These are phyloP conservation scores for Pristis pectinata DNA, from an alignment of 2,797 vertebrate species.

Conservation along the genomic window DNA sequence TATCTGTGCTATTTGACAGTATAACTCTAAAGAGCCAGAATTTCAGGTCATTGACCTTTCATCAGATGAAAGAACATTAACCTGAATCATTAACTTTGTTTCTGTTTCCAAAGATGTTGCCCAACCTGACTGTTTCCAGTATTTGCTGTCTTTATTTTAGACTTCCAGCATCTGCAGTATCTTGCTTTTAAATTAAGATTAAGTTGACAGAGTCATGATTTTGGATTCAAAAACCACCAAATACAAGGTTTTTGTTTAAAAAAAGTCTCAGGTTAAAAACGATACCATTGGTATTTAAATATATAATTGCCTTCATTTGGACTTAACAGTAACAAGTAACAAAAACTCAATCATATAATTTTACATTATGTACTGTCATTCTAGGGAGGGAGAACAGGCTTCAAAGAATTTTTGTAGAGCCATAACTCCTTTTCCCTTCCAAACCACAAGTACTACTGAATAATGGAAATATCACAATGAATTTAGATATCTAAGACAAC, in stretches of 20 bases:
- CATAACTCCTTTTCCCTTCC: background rate
- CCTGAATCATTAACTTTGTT: too few relatives aligned
- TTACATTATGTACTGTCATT: background rate
- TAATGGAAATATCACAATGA: background rate
- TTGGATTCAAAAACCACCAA: background rate
- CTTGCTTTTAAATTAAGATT: too few relatives aligned
- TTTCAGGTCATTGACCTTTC: too few relatives aligned
- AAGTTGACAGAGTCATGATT: background rate
- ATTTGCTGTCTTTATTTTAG: too few relatives aligned
- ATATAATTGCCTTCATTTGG: background rate
- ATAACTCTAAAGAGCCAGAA: too few relatives aligned
- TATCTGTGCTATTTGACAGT: too few relatives aligned
- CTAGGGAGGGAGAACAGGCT: background rate
- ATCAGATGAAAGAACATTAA: too few relatives aligned
- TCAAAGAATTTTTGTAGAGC: background rate
- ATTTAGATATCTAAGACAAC: background rate
- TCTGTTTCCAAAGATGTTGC: too few relatives aligned
- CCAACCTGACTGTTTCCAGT: too few relatives aligned
- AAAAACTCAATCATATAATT: background rate
- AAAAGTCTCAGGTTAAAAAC: background rate
- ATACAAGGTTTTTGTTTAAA: background rate
- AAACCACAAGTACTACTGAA: background rate
- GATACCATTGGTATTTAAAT: background rate
- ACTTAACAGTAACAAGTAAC: background rate
- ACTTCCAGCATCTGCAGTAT: too few relatives aligned